Base-by-base conservation (phyloP, 2,797 vertebrate species). In the Gadopsis bispinosus region DNA sequence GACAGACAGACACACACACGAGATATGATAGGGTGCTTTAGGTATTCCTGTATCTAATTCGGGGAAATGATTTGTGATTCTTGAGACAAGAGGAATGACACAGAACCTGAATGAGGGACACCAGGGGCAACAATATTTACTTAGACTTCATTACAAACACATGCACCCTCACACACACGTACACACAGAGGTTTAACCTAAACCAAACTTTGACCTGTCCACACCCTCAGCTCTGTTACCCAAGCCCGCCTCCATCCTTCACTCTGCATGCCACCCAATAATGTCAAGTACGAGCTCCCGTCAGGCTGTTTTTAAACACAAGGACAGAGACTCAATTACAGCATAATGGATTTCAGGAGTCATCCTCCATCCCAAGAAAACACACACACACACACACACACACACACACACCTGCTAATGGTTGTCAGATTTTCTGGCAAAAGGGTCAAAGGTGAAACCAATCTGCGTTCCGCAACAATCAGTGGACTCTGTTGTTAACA, bases 281-380 rank as follows among this genome's bases (percentile, higher is more conserved):
- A 93, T 91, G 92, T 92, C 91, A 89, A 88, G 87, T 88, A 91
- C 87, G 48, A 91, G 86, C 91, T 91, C 83, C 87, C 83, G 90
- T 93, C 90, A 86, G 83, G 91, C 93, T 93, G 93, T 94, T 94
- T 94, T 93, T 92, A 92, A 93, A 94, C 91, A 93, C 92, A 94
- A 95, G 93, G 93, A 94, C 93, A 91, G 92, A 89, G 90, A 92
- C 86, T 94, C 88, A 94, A 94, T 95, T 94, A 94, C 94, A 94
- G 83, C 81, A 88, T 91, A 92, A 94, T 87, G 88, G 90, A 90
- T 95, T 92, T 93, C 77, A 72, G 83, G 89, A 90, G 91, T 88
- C 88, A 68, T 71, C 84, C 83, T 66, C 83, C 70, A 45, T 79
- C 85, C 83, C 62, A 71, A 83, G 39, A 88, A 8, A 37, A 6